A percentile compares a stretch with the other conserved stretches of the same genome.
phyloP scores from a whole-genome alignment of 2,797 vertebrate species.

The Sardinella longiceps region DNA sequence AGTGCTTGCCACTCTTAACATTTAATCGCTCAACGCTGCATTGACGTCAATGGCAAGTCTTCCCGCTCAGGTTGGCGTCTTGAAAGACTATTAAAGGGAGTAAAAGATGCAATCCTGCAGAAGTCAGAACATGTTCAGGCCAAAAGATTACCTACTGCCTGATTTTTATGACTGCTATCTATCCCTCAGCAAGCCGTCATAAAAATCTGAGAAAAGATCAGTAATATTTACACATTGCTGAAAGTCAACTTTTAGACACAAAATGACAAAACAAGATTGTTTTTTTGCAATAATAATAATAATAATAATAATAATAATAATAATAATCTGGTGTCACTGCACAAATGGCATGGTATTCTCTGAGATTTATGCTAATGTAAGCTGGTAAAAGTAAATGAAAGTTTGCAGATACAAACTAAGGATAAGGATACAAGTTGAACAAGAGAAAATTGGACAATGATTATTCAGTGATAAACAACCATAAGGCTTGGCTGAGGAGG shows the following conservation, averaged over 20 bases:
- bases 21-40: background rate
- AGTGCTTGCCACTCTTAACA: background rate
- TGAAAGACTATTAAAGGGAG: background rate
- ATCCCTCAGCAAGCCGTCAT: too few species aligned
- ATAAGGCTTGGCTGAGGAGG: slow-evolving; percentile 57
- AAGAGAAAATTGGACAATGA: background rate
- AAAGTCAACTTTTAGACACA: slow-evolving; percentile 13
- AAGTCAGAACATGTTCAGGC: background rate
- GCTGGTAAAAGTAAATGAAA: background rate
- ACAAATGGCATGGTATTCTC: background rate
- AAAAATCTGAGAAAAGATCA: background rate
- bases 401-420: background rate
- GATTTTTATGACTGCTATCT: background rate
- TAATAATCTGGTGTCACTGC: slow-evolving; percentile 19
- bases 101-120: background rate
- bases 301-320: too few species aligned
- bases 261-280: background rate
- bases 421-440: background rate
- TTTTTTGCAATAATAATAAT: background rate
- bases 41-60: background rate
- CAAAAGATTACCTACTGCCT: background rate
- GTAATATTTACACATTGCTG: background rate
- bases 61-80: background rate
- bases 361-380: background rate
- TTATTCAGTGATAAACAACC: slow-evolving; percentile 43